A percentile compares a stretch with the other conserved stretches of the same genome.
These are phyloP conservation scores for Trialeurodes vaporariorum DNA, from an alignment of 1,140 invertebrate species.

Conservation along the genomic window DNA sequence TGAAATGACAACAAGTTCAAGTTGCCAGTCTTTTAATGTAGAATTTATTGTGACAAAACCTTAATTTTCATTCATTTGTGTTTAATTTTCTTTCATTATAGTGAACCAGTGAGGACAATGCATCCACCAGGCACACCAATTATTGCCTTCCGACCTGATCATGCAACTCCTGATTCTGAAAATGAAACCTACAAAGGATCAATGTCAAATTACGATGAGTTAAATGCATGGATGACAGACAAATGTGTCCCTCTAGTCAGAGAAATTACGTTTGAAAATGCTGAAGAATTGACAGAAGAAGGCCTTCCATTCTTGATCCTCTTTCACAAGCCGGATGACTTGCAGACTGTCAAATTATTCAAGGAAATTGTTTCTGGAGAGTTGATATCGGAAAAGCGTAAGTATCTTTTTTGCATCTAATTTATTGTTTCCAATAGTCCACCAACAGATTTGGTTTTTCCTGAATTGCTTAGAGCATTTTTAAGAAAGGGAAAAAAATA, in stretches of 20 bases:
- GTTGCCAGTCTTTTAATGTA: too few relatives aligned
- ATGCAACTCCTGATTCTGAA: constrained; percentile 59
- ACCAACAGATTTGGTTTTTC: too few relatives aligned
- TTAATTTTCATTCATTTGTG: too few relatives aligned
- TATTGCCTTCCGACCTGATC: constrained; percentile 67
- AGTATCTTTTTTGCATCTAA: constrained; percentile 32
- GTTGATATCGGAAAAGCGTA: constrained; percentile 82
- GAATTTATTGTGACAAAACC: too few relatives aligned
- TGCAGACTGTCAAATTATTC: constrained; percentile 72
- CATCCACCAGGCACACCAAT: constrained; percentile 67
- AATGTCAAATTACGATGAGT: constrained; percentile 58
- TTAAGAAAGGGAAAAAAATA: too few relatives aligned
- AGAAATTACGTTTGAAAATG: constrained; percentile 98
- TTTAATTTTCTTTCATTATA: too few relatives aligned
- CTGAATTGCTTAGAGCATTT: too few relatives aligned
- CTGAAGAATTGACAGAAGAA: constrained; percentile 97
- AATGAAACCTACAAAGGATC: constrained; percentile 69
- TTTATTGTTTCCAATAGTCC: too few relatives aligned
- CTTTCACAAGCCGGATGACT: constrained; percentile 83
- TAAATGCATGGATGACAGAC: constrained; percentile 61
- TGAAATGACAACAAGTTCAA: too few relatives aligned
- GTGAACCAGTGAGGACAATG: constrained; percentile 53
- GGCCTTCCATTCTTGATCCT: constrained; percentile 97
- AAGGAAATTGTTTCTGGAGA: constrained; percentile 68
- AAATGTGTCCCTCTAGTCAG: constrained; percentile 78